A percentile compares a stretch with the other conserved stretches of the same genome.
These are phyloP conservation scores for Atherinosoma microstoma DNA, from an alignment of 2,797 vertebrate genomes.

Conservation along the genomic window DNA sequence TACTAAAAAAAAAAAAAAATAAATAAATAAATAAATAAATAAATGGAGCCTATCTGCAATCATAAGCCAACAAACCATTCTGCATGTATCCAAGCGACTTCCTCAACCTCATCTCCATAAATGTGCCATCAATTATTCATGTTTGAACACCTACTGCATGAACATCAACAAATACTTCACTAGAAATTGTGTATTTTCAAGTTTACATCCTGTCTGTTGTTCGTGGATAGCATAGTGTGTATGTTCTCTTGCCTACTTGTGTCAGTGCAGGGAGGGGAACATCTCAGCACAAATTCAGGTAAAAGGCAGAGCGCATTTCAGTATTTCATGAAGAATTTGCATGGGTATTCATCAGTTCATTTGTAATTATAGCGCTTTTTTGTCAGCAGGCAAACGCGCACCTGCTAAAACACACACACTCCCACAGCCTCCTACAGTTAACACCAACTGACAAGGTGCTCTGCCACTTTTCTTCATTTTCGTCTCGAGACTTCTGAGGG, in stretches of 20 bases:
- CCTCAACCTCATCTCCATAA: conserved; percentile 37
- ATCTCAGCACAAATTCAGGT: conserved; percentile 35
- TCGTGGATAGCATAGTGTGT: not conserved
- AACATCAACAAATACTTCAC: conserved; percentile 35
- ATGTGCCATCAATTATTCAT: conserved; percentile 64
- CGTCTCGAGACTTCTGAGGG: conserved; percentile 46
- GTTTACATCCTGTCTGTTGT: conserved; percentile 34
- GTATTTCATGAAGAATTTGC: conserved; percentile 33
- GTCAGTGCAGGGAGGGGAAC: conserved; percentile 1
- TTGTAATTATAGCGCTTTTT: conserved; percentile 39
- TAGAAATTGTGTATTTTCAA: conserved; percentile 44
- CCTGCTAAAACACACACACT: conserved; percentile 23
- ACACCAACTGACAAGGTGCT: conserved; percentile 13
- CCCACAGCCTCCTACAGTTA: conserved; percentile 17
- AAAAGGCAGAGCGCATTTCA: conserved; percentile 23
- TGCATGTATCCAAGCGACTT: conserved; percentile 34
- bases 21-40: not conserved
- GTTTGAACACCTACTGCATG: conserved; percentile 32
- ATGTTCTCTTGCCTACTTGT: not conserved
- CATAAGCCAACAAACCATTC: conserved; percentile 36
- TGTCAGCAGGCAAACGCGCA: conserved; percentile 33
- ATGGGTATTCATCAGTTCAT: conserved; percentile 52
- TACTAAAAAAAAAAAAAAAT: no score
- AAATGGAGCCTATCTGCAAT: not conserved
- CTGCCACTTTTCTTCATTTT: conserved; percentile 54